Evolutionary conservation across 2,888 invertebrate genomes (phyloP), one percentile per base, ranked within the genome.

Genomic region (Amphipyra tragopoginis): DNA sequence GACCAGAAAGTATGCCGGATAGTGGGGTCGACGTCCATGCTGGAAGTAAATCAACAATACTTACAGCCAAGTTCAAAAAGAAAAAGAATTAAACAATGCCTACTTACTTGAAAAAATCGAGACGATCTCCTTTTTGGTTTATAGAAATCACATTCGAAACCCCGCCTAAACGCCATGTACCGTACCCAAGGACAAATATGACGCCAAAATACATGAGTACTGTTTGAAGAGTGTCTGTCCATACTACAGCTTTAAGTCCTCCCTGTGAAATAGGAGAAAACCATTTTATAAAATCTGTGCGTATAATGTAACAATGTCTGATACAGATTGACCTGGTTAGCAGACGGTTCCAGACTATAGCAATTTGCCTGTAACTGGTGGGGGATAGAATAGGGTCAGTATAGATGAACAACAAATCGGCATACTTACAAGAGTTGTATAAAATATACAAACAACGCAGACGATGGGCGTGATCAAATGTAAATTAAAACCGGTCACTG

Each of bases 401-500:
- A 61, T 29, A 71, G 43, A 26, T 45, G 34, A 40, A 57, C 51
- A 58, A 59, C 52, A 57, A 50, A 62, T 49, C 15, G 55, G 56
- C 29, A 63, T 82, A 95, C 97, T 96, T 93, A 98, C 98, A 88
- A 98, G 88, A 65, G 98, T 97, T 0, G 98, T 99, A 90, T 99
- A 99, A 92, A 98, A 98, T 75, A 98, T 98, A 92, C 98, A 98
- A n/a, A 98, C 97, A 39, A 97, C 90, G 87, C 98, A 98, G 1
- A 98, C 97, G 26, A 97, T 95, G 0, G 97, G 96, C 10, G 98
- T 97, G 33, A 98, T 96, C 71, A 97, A 91, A 91, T 98, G 98
- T 34, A 98, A 93, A 79, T 97, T 96, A 64, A 98, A 95, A 34
- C 98, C 98, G 50, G 98, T 98, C 52, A 98, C 98, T 97, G 95